These are phyloP conservation scores for Uloborus diversus DNA, from an alignment of 1,140 invertebrate genomes.

Conservation along the genomic window DNA sequence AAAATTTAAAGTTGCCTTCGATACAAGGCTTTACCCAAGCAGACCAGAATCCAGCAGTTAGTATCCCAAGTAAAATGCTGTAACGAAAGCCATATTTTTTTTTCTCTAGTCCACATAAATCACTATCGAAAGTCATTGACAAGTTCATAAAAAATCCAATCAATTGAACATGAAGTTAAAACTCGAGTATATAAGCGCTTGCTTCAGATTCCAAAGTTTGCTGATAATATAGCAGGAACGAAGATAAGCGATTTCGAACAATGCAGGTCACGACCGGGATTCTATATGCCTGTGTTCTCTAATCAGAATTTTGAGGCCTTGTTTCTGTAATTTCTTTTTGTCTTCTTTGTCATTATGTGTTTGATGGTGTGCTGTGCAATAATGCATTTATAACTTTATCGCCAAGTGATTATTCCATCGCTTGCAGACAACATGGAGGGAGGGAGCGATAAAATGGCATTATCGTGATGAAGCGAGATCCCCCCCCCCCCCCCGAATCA, in stretches of 20 bases:
- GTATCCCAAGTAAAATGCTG: conserved; percentile 19
- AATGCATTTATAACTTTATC: no score
- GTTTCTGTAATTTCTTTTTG: conserved; percentile 35
- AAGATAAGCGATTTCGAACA: conserved; percentile 47
- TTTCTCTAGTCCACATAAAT: neutral
- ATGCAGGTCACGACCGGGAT: conserved; percentile 27
- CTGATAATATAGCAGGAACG: conserved; percentile 18
- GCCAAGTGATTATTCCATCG: no score
- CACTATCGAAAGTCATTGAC: no score
- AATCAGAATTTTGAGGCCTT: conserved; percentile 24
- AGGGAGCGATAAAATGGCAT: no score
- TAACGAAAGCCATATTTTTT: neutral
- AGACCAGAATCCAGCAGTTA: neutral
- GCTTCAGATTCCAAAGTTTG: conserved; percentile 42
- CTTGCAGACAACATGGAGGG: no score
- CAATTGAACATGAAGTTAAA: neutral
- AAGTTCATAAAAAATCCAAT: neutral
- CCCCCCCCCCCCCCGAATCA: no score
- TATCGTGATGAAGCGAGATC: no score
- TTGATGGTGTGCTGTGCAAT: neutral
- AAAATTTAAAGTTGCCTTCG: conserved; percentile 12
- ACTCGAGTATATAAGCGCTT: conserved; percentile 14
- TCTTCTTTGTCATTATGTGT: no score
- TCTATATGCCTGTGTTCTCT: conserved; percentile 7
- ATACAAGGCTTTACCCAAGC: conserved; percentile 18